These are phyloP conservation scores for Euproctis similis DNA, from an alignment of 2,888 invertebrate genomes.

Conservation along the genomic window DNA sequence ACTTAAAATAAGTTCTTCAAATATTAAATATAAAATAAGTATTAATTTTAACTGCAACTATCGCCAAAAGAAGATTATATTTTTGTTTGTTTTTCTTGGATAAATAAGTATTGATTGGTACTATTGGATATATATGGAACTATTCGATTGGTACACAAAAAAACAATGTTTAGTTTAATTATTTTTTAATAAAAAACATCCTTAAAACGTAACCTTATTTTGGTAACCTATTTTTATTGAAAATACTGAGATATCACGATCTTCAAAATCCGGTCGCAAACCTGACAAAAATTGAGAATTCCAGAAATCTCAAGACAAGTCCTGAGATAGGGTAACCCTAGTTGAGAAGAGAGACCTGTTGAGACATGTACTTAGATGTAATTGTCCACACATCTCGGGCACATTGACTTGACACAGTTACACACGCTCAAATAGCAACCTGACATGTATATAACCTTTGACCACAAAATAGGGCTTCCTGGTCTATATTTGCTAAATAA, in stretches of 20 bases:
- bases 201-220: not conserved
- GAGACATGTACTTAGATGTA: too few species aligned
- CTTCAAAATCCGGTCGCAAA: not conserved
- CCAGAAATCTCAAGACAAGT: conserved; percentile 2
- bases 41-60: conserved; percentile 2
- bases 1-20: conserved; percentile 7
- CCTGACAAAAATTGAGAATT: not conserved
- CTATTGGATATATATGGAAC: too few species aligned
- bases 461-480: too few species aligned
- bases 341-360: too few species aligned
- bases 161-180: not conserved
- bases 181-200: conserved; percentile 2
- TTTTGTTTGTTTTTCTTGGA: conserved; percentile 1
- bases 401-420: too few species aligned
- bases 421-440: too few species aligned
- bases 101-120: too few species aligned
- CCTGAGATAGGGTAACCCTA: not conserved
- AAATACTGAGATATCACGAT: not conserved
- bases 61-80: conserved; percentile 3
- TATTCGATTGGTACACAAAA: too few species aligned
- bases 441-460: too few species aligned
- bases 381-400: too few species aligned
- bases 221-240: too few species aligned
- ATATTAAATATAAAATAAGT: conserved; percentile 1
- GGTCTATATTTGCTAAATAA: too few species aligned